Evolutionary conservation across 2,113 vertebrate genomes (phyloP), one percentile per base, ranked within the genome.

Genomic region (Clarias magur): DNA sequence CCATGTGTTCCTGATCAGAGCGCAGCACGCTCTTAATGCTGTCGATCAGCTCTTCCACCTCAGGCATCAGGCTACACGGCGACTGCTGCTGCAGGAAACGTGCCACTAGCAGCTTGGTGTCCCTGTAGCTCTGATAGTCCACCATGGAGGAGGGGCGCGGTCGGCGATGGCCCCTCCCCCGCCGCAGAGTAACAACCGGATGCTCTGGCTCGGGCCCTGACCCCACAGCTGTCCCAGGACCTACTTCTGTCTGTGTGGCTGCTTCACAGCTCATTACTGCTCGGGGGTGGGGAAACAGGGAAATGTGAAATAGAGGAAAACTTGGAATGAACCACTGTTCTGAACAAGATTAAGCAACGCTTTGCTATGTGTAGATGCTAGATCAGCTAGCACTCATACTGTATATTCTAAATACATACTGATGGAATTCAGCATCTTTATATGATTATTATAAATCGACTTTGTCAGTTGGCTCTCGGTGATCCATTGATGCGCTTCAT

Each of bases 1-100:
- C 95, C 96, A 96, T 97, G 86, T 96, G 94, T 70, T 96, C 94
- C 91, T 97, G 95, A 7, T 97, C 97, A 0, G 96, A 96, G 91
- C 95, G 96, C 89, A 98, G 91, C n/a, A 97, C 93, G 0, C 92
- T 94, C 23, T 96, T 95, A 62, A 94, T 97, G 86, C 93, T 96
- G 90, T 97, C 95, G 73, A 97, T 94, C 34, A 97, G 92, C 85
- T 97, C 93, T 0, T 93, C 93, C 78, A 97, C 91, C 88, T 97
- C 96, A 0, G 95, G 95, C 13, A 93, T 92, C 93, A 96, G 92
- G 5, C 90, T 95, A 92, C 95, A 93, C 54, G 81, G 73, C 3
- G 94, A 94, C 0, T 95, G 94, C 86, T 97, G 96, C 90, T 97
- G 94, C 70, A 96, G 92, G 90, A 97, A 96, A 79, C 92, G 93